These are phyloP conservation scores for Atopsyche davidsoni DNA, from an alignment of 1,140 invertebrate genomes.

Conservation along the genomic window DNA sequence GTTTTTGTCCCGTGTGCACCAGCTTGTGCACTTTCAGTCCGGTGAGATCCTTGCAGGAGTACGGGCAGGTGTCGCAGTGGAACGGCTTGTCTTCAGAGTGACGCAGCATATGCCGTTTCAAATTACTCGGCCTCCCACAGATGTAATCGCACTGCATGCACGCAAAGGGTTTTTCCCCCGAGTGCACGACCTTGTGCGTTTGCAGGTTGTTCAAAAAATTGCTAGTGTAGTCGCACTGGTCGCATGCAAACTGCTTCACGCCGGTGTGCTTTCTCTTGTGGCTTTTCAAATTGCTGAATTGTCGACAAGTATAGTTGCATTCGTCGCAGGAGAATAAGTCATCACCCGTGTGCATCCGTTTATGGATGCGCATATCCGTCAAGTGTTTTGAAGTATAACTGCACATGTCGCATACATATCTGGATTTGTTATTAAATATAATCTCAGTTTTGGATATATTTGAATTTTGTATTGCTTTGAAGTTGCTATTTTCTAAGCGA, in stretches of 20 bases:
- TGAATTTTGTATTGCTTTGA: too few relatives aligned
- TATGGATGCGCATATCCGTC: constrained; percentile 5
- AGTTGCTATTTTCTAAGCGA: too few relatives aligned
- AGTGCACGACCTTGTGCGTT: constrained; percentile 21
- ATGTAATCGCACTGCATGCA: constrained; percentile 1
- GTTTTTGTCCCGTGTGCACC: constrained; percentile 51
- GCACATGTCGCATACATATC: constrained; percentile 13
- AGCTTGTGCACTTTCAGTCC: constrained; percentile 48
- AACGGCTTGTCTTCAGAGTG: constrained; percentile 1
- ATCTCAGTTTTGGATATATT: too few relatives aligned
- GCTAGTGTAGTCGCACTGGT: constrained; percentile 31
- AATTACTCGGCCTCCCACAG: constrained; percentile 8
- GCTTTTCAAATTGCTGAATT: constrained; percentile 35
- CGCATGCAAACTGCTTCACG: constrained; percentile 37
- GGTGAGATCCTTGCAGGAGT: constrained; percentile 5
- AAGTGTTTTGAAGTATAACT: neutral
- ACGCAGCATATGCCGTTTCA: constrained; percentile 10
- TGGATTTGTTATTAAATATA: too few relatives aligned
- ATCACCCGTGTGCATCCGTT: constrained; percentile 5
- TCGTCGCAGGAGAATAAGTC: constrained; percentile 5
- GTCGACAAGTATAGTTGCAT: constrained; percentile 37
- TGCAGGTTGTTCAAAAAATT: constrained; percentile 5
- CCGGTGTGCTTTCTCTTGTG: constrained; percentile 39
- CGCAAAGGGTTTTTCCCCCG: constrained; percentile 3
- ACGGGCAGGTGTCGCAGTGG: constrained; percentile 3